These are phyloP conservation scores for Chionis minor DNA, from an alignment of 2,113 vertebrate species.

Conservation along the genomic window DNA sequence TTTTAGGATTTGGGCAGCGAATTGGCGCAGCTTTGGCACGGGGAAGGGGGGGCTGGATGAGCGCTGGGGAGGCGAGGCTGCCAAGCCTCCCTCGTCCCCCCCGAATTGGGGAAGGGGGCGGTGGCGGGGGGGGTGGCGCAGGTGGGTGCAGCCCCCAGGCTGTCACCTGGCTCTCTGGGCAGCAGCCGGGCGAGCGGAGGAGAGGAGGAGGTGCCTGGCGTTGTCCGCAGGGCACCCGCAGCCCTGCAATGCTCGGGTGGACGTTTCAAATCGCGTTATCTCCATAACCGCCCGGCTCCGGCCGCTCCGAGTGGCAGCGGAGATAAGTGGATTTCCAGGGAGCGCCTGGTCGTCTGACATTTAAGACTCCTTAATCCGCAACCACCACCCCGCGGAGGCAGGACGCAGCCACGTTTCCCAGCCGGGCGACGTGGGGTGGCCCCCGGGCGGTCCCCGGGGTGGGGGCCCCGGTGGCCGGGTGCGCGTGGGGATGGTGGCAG, in stretches of 20 bases:
- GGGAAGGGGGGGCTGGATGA: background rate
- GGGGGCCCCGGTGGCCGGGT: background rate
- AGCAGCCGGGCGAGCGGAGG: conserved; percentile 14
- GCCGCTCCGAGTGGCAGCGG: conserved; percentile 50
- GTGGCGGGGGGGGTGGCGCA: background rate
- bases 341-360: conserved; percentile 63
- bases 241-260: conserved; percentile 49
- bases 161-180: background rate
- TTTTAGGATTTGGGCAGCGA: conserved; percentile 53
- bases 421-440: background rate
- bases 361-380: conserved; percentile 63
- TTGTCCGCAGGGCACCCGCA: conserved; percentile 53
- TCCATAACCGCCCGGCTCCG: conserved; percentile 44
- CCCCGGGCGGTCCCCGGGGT: rapidly evolving
- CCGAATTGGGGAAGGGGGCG: background rate
- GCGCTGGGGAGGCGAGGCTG: background rate
- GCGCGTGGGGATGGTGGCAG: too few species aligned
- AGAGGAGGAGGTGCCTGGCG: conserved; percentile 28
- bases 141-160: background rate
- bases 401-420: background rate
- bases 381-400: background rate
- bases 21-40: conserved; percentile 35
- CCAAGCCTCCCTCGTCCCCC: background rate
- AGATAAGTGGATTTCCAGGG: conserved; percentile 66
- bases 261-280: conserved; percentile 62